Evolutionary conservation across 2,888 invertebrate genomes (phyloP).

Genomic region (Lepidochrysops patricia): DNA sequence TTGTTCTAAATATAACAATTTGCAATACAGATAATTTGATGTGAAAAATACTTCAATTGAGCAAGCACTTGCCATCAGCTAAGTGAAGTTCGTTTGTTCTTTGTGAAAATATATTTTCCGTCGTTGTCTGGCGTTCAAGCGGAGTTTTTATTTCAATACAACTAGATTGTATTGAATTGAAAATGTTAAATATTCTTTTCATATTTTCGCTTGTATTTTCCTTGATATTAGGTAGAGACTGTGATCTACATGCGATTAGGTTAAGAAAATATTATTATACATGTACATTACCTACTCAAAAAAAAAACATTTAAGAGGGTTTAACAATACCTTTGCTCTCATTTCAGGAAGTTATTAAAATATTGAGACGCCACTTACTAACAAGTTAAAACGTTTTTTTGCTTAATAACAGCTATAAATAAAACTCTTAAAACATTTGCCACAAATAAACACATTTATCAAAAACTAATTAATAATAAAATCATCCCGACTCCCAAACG

Average conservation of each 20-base stretch:
- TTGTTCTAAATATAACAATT: neutral
- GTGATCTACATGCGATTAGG: neutral
- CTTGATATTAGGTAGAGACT: neutral
- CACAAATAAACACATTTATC: neutral
- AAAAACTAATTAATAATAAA: neutral
- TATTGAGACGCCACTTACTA: too few relatives aligned
- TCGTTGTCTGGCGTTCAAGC: neutral
- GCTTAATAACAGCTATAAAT: neutral
- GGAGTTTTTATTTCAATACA: neutral
- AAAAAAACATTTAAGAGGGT: neutral
- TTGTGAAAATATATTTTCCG: neutral
- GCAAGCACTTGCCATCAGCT: neutral
- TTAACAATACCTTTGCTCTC: neutral
- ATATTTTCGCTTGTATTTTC: conserved; percentile 8
- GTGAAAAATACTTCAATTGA: neutral
- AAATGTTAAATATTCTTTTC: conserved; percentile 11
- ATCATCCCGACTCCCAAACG: neutral
- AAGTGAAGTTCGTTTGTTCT: neutral
- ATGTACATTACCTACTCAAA: neutral
- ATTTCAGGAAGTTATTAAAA: too few relatives aligned
- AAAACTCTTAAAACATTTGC: neutral
- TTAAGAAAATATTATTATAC: neutral
- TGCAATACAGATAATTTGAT: neutral
- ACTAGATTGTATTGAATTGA: conserved; percentile 3
- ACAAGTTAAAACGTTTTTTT: too few relatives aligned